Evolutionary conservation across 1,140 invertebrate species (phyloP).

Genomic region (Drosophila rufa): DNA sequence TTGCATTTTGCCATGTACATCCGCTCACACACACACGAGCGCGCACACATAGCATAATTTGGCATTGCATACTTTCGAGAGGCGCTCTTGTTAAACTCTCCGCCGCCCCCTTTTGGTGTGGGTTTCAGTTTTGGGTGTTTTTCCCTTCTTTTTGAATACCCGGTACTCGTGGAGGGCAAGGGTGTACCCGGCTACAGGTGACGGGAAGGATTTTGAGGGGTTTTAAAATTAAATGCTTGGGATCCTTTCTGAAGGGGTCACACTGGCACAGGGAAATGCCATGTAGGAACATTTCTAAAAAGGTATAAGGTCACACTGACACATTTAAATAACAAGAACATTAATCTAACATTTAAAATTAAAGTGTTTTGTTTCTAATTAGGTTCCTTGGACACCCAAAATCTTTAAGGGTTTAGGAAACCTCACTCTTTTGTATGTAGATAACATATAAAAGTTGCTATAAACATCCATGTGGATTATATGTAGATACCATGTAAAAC

Average conservation of each 20-base stretch:
- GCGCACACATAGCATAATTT: constrained; percentile 66
- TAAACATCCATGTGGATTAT: too few species aligned
- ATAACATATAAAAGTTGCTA: background rate
- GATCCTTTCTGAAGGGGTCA: too few species aligned
- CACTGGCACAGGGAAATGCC: too few species aligned
- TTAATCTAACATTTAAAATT: too few species aligned
- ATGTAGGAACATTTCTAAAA: background rate
- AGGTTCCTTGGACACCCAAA: too few species aligned
- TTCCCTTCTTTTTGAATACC: constrained; percentile 1
- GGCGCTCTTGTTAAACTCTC: constrained; percentile 19
- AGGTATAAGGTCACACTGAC: background rate
- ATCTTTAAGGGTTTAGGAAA: too few species aligned
- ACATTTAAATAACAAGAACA: background rate
- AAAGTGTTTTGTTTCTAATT: too few species aligned
- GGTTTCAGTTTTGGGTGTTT: constrained; percentile 21
- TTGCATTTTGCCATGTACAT: constrained; percentile 46
- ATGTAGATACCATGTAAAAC: too few species aligned
- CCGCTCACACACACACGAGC: constrained; percentile 15
- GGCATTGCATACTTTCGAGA: constrained; percentile 73
- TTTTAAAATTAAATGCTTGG: background rate
- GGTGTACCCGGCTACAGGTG: background rate
- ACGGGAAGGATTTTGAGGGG: background rate
- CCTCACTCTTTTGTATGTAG: background rate
- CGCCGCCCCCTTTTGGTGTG: background rate
- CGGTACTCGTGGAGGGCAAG: background rate